Evolutionary conservation across 2,888 invertebrate species (phyloP), one percentile per base, ranked within the genome.

Genomic region (Pyrrhia umbra): DNA sequence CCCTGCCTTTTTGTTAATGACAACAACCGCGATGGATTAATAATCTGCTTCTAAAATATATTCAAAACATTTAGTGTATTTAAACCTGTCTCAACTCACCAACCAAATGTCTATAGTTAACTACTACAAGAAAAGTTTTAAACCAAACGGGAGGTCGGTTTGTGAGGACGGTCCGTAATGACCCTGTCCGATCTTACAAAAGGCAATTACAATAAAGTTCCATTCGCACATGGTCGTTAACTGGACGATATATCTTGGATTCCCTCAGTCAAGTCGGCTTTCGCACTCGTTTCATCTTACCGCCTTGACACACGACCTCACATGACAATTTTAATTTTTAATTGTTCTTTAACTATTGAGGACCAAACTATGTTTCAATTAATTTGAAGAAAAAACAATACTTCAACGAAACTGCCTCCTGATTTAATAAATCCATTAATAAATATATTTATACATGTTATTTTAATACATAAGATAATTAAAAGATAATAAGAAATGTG

Each of bases 191-290:
- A 94, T 94, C 95, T 95, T 92, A 92, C 93, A 93, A 94, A 94
- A 94, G 92, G 94, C 95, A 95, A 95, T 95, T 95, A 94, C 94
- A 95, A 94, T 95, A 95, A 94, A 94, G 92, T 93, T 93, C 90
- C 91, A 93, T 94, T 94, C 93, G 89, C 92, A 93, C 93, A 92
- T 92, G 92, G 92, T 94, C 95, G 94, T 95, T 95, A 95, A 94
- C 93, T 90, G 90, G 90, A 89, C 92, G 89, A 92, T 94, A 94
- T 93, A 92, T 93, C 92, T 94, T 87, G 90, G 88, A 90, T 89
- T 88, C 91, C 87, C 90, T 90, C 88, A 89, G 88, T 88, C 88
- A 86, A 84, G 85, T 84, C 83, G 85, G 83, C 85, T 85, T 87
- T 88, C 84, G 80, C 88, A 85, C 86, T 88, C 87, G 88, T 91